Conservation (phyloP, 1,140 invertebrate genomes). For the Oncopodura yosiiana region DNA sequence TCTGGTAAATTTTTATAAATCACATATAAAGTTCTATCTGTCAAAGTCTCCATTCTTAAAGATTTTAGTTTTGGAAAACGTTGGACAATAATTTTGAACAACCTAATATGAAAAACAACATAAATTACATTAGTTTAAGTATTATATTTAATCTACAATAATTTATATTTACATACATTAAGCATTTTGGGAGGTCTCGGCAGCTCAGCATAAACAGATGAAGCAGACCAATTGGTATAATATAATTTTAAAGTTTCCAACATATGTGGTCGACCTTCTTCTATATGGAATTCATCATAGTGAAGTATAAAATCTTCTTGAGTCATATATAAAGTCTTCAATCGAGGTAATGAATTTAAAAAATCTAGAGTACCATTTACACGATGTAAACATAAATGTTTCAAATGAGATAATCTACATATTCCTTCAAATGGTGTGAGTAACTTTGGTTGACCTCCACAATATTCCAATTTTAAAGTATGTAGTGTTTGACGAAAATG, state of each 20-base stretch:
- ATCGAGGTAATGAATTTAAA: not conserved
- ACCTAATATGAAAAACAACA: too few relatives aligned
- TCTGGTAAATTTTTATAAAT: constrained; percentile 2
- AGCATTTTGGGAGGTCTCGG: constrained; percentile 3
- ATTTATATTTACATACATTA: too few relatives aligned
- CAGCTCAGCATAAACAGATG: constrained; percentile 6
- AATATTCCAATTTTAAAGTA: constrained; percentile 6
- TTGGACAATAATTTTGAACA: constrained; percentile 8
- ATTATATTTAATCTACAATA: too few relatives aligned
- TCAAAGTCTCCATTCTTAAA: constrained; percentile 9
- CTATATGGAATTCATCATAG: constrained; percentile 11
- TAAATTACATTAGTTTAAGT: too few relatives aligned
- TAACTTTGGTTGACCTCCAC: not conserved
- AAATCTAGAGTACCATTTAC: constrained; percentile 6
- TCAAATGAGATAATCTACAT: not conserved
- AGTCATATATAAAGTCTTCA: constrained; percentile 7
- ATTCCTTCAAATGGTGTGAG: constrained; percentile 4
- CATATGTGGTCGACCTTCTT: constrained; percentile 5
- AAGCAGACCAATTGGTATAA: constrained; percentile 9
- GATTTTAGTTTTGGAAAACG: constrained; percentile 8
- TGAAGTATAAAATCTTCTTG: constrained; percentile 13
- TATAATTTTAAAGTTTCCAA: constrained; percentile 7
- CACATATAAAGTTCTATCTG: not conserved
- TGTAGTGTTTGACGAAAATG: not conserved
- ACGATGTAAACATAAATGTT: constrained; percentile 6